A percentile compares a stretch with the other conserved stretches of the same genome.
Evolutionary conservation across 2,888 invertebrate genomes (phyloP).

Genomic region (Oscheius sp.): DNA sequence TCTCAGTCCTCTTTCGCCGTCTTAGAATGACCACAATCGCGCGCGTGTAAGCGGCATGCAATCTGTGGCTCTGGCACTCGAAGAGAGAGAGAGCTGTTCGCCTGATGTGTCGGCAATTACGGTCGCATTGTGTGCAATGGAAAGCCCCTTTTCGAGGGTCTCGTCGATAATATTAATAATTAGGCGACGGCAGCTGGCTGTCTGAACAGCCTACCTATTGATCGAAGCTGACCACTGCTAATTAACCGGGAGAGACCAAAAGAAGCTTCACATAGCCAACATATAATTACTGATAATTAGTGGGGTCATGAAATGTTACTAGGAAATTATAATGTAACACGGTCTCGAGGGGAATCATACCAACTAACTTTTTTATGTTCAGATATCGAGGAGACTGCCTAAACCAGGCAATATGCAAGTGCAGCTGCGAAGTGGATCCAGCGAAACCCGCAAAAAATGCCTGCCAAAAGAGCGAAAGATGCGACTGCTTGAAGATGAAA

Average conservation of each 20-base stretch:
- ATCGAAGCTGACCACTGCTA: conserved; percentile 36
- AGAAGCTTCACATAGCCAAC: conserved; percentile 18
- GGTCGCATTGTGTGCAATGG: conserved; percentile 31
- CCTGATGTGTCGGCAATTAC: conserved; percentile 34
- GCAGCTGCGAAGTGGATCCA: conserved; percentile 73
- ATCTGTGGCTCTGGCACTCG: conserved; percentile 25
- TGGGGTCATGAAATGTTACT: neutral
- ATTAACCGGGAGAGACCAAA: conserved; percentile 18
- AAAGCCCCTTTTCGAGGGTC: conserved; percentile 32
- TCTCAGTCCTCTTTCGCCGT: conserved; percentile 6
- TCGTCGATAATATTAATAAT: conserved; percentile 39
- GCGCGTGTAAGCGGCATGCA: neutral
- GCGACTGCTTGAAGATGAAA: conserved; percentile 73
- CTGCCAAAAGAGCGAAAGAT: conserved; percentile 71
- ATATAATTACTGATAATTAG: conserved; percentile 24
- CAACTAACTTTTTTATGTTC: conserved; percentile 8
- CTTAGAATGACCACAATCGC: neutral
- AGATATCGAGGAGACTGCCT: conserved; percentile 73
- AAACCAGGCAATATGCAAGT: conserved; percentile 73
- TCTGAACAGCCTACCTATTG: conserved; percentile 33
- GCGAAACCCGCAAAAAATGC: conserved; percentile 72
- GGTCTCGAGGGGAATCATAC: too few species aligned
- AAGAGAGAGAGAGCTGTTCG: conserved; percentile 28
- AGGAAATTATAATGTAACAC: neutral
- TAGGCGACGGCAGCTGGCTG: conserved; percentile 38